Conservation (phyloP, 1,140 invertebrate genomes). For the Bombyx mandarina region DNA sequence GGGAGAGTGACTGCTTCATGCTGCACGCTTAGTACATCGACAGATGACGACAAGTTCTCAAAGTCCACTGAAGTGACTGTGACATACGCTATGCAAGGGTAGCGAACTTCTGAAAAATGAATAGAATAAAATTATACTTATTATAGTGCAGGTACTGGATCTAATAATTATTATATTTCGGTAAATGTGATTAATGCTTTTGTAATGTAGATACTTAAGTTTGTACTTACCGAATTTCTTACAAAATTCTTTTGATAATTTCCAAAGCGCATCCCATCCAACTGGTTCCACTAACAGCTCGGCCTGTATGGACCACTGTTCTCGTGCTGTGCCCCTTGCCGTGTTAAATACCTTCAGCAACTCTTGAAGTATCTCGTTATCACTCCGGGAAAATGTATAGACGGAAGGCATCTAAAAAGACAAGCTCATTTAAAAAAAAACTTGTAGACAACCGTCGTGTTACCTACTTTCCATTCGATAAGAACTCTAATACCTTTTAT, state of each 20-base stretch:
- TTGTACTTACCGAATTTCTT: conserved; percentile 53
- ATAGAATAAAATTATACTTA: too few relatives aligned
- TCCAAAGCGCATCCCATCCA: conserved; percentile 61
- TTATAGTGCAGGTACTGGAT: background rate
- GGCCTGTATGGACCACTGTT: conserved; percentile 53
- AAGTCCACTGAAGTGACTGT: conserved; percentile 55
- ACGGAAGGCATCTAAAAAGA: conserved; percentile 47
- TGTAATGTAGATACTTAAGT: background rate
- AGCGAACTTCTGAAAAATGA: conserved; percentile 48
- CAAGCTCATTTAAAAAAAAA: background rate
- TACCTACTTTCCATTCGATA: too few relatives aligned
- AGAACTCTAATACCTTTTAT: background rate
- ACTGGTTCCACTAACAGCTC: conserved; percentile 54
- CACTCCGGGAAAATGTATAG: conserved; percentile 44
- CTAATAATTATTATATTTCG: background rate
- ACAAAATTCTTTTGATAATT: conserved; percentile 58
- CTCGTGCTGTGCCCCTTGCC: conserved; percentile 37
- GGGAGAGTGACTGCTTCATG: conserved; percentile 52
- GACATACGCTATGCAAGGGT: conserved; percentile 51
- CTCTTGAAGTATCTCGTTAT: conserved; percentile 49
- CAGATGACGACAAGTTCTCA: conserved; percentile 44
- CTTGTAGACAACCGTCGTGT: background rate
- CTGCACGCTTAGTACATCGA: conserved; percentile 55
- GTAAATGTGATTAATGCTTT: background rate
- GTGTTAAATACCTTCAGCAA: conserved; percentile 49